phyloP scores from a whole-genome alignment of 92 coral and sea anemone species.

The Heteractis magnifica region DNA sequence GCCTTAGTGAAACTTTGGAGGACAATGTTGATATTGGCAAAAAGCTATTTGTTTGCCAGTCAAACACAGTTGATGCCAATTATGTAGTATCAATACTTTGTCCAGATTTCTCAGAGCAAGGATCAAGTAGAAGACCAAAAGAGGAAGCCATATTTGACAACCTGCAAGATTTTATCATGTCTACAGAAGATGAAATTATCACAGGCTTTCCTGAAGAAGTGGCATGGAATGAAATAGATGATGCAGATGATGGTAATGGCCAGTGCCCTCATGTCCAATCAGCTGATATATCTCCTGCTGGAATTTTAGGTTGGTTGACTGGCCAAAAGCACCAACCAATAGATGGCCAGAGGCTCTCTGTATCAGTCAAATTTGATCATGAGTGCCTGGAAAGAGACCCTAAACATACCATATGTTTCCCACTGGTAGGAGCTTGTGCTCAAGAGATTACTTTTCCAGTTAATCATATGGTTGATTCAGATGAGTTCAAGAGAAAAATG shows the following conservation, averaged over 20 bases:
- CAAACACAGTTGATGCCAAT: background rate
- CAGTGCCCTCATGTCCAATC: background rate
- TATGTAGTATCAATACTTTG: background rate
- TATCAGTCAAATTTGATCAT: no score
- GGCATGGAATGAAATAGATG: background rate
- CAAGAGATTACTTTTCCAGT: no score
- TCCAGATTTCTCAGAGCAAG: background rate
- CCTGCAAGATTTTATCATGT: background rate
- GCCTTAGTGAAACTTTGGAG: slow-evolving; percentile 3
- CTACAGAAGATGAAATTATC: background rate
- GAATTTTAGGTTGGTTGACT: no score
- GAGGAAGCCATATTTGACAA: background rate
- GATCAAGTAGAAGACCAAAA: background rate
- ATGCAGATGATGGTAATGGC: background rate
- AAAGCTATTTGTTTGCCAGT: background rate
- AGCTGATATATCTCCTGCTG: no score
- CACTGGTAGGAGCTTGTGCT: no score
- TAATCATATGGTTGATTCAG: no score
- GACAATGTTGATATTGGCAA: background rate
- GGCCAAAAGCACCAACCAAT: no score
- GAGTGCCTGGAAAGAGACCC: no score
- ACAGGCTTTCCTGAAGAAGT: background rate
- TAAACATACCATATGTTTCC: no score
- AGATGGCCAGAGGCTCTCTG: no score
- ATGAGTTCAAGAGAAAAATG: no score